Base-by-base conservation (phyloP, 2,113 vertebrate species). In the Mesocricetus auratus region DNA sequence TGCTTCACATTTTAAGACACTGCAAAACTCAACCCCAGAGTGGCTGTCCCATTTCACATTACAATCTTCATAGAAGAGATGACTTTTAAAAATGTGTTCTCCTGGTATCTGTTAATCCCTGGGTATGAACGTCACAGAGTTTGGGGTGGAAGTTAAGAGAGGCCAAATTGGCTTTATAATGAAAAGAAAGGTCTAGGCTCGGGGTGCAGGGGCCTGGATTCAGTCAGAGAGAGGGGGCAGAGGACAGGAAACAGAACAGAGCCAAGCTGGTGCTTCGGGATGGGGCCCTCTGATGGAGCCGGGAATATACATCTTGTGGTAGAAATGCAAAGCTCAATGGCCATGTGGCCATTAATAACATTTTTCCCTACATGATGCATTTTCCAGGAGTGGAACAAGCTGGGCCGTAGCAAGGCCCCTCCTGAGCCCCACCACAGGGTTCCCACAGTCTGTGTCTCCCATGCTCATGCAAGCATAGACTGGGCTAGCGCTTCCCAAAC, bases 351-450 rank as follows among this genome's bases (percentile, higher is more conserved):
- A 71, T 36, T 36, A 29, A 16, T 26, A 31, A 4, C 3, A 21
- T 42, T 36, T 33, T 36, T 36, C 2, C 6, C 47, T 19, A 4
- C 22, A 50, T 36, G 22, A 31, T 17, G 21, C 36, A 31, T 10
- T 19, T 71, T 36, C 53, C 3, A 0, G 7, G 12, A 53, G 86
- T 16, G 26, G 8, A 11, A 1, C 29, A 56, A 29, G 66, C 71
- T 71, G 1, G 13, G 15, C 16, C n/a, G 29, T 62, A 4, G 29
- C 22, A 56, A 39, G 68, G 45, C 16, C 1, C 29, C 39, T 22
- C 74, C 45, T 45, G 26, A 17, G 0, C 22, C 7, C 50, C 5
- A 0, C n/a, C 13, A 19, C 0, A 15, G 69, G 74, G 7, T 56
- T 56, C 47, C 31, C 68, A 4, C 31, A 53, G 26, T 85, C 50